Percentiles rank a stretch among this genome's conserved stretches.
These are phyloP conservation scores for Percopsis transmontana DNA, from an alignment of 2,113 vertebrate species.

Conservation along the genomic window DNA sequence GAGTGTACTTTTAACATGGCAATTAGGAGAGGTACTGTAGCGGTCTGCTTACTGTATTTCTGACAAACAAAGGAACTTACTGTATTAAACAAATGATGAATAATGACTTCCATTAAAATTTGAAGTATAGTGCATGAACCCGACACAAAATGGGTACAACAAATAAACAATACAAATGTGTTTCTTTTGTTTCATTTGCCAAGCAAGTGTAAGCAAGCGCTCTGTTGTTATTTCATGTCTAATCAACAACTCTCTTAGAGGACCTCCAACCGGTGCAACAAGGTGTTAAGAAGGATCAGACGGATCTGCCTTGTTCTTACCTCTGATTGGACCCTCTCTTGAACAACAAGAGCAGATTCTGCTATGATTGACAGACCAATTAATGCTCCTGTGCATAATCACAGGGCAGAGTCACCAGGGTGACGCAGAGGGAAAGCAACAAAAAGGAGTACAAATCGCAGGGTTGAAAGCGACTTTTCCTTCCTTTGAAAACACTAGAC, in stretches of 20 bases:
- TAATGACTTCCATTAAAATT: no score
- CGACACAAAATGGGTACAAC: neutral
- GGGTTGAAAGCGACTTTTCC: neutral
- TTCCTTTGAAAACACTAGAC: neutral
- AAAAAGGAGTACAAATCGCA: constrained; percentile 14
- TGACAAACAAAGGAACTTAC: no score
- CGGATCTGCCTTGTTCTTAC: constrained; percentile 9
- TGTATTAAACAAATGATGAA: no score
- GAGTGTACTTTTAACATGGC: no score
- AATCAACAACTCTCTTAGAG: neutral
- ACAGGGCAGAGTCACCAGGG: constrained; percentile 19
- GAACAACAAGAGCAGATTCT: constrained; percentile 35
- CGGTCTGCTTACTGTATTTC: no score
- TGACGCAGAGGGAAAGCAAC: constrained; percentile 24
- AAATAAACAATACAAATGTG: neutral
- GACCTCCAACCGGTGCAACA: neutral
- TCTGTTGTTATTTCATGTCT: neutral
- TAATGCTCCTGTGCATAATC: constrained; percentile 55
- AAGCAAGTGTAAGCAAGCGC: neutral
- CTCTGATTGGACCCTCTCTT: constrained; percentile 4
- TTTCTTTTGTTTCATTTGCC: neutral
- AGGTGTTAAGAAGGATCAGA: constrained; percentile 23
- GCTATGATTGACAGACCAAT: constrained; percentile 60
- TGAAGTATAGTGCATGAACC: no score
- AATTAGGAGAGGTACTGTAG: no score